A percentile compares a stretch with the other conserved stretches of the same genome.
Evolutionary conservation across 2,113 vertebrate species (phyloP).

Genomic region (Elachura formosa): DNA sequence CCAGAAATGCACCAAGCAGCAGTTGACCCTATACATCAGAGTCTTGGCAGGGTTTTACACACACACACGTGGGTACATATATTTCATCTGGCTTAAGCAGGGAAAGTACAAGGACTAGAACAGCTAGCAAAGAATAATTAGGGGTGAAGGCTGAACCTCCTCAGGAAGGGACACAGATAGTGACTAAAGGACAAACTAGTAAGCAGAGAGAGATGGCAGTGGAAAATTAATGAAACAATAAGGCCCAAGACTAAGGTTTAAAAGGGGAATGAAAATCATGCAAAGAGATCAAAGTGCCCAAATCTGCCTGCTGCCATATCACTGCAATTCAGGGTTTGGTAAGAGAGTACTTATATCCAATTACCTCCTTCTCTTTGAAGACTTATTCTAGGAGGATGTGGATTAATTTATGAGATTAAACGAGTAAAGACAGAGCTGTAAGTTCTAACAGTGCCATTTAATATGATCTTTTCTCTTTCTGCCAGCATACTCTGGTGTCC

Average conservation of each 20-base stretch:
- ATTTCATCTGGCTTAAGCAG: not conserved
- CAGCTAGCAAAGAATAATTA: not conserved
- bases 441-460: constrained; percentile 40
- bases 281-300: constrained; percentile 8
- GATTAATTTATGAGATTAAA: constrained; percentile 63
- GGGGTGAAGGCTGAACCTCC: not conserved
- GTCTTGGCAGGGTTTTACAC: not conserved
- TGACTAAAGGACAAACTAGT: not conserved
- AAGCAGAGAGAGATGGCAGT: not conserved
- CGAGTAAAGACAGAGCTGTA: constrained; percentile 25
- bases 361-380: constrained; percentile 40
- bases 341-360: constrained; percentile 40
- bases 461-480: constrained; percentile 10
- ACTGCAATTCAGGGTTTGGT: not conserved
- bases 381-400: constrained; percentile 26
- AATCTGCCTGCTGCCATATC: not conserved
- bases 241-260: not conserved
- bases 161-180: not conserved
- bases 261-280: not conserved
- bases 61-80: not conserved
- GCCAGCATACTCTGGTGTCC: not conserved
- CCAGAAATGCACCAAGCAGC: not conserved
- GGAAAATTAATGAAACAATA: not conserved
- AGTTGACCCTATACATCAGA: not conserved
- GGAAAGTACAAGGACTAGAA: not conserved